Evolutionary conservation across 2,797 vertebrate species (phyloP).

Genomic region (Cirrhinus mrigala): DNA sequence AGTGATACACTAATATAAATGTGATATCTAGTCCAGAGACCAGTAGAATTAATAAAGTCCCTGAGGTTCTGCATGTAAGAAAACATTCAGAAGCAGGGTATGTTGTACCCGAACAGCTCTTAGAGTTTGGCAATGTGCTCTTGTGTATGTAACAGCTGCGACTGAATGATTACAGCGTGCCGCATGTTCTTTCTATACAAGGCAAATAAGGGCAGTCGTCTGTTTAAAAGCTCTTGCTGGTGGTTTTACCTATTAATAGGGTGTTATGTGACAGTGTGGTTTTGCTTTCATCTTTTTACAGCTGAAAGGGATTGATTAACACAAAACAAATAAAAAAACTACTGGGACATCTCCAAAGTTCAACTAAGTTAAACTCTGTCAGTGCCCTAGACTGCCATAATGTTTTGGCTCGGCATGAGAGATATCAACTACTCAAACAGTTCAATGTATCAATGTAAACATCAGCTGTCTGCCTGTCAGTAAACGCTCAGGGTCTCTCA

Average conservation of each 20-base stretch:
- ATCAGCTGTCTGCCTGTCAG: conserved; percentile 29
- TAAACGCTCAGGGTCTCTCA: background rate
- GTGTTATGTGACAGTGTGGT: background rate
- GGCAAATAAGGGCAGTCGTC: conserved; percentile 29
- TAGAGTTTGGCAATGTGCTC: conserved; percentile 7
- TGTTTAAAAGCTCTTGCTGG: conserved; percentile 15
- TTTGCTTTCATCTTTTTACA: conserved; percentile 22
- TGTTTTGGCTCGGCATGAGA: conserved; percentile 24
- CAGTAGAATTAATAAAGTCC: background rate
- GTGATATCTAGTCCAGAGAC: background rate
- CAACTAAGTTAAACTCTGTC: conserved; percentile 2
- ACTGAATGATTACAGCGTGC: conserved; percentile 25
- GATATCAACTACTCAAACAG: conserved; percentile 29
- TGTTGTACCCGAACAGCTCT: conserved; percentile 19
- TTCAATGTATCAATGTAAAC: conserved; percentile 28
- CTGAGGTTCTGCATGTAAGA: background rate
- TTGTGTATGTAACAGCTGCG: conserved; percentile 49
- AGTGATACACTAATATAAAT: background rate
- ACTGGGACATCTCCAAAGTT: conserved; percentile 8
- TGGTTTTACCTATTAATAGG: conserved; percentile 35
- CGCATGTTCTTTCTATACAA: conserved; percentile 31
- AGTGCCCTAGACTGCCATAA: conserved; percentile 10
- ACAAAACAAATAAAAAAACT: background rate
- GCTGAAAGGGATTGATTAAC: background rate
- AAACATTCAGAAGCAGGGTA: background rate